Evolutionary conservation across 1,140 invertebrate species (phyloP).

Genomic region (Apis mellifera): Amel_HAv3.1 CM009946.2:5218501-5219000

Average conservation of each 20-base stretch:
- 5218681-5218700: too few species aligned
- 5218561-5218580: neutral
- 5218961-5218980: slow-evolving; percentile 23
- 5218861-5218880: slow-evolving; percentile 92
- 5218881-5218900: slow-evolving; percentile 95
- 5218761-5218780: neutral
- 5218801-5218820: neutral
- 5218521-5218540: neutral
- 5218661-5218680: neutral
- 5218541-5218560: neutral
- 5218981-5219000: slow-evolving; percentile 24
- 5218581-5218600: neutral
- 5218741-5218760: neutral
- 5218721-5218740: neutral
- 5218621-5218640: neutral
- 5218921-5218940: slow-evolving; percentile 59
- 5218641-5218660: neutral
- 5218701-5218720: neutral
- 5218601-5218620: neutral
- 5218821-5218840: slow-evolving; percentile 45
- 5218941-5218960: neutral
- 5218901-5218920: slow-evolving; percentile 93
- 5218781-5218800: neutral
- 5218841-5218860: slow-evolving; percentile 92
- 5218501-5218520: neutral